Evolutionary conservation across 1,140 invertebrate genomes (phyloP), one percentile per base, ranked within the genome.

Genomic region (Diabrotica virgifera): DNA sequence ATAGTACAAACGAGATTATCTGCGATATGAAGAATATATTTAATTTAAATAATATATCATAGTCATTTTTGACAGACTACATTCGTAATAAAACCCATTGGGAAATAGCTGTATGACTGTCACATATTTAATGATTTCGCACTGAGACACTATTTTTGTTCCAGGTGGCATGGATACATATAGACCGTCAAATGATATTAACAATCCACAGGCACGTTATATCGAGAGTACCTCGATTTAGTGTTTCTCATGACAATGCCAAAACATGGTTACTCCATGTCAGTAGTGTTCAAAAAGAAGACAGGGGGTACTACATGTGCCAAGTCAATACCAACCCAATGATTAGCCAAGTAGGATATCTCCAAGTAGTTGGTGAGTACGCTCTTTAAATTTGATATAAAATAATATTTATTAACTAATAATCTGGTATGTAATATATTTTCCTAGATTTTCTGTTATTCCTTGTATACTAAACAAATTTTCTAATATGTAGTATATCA

Each of bases 301-400:
- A 95, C 80, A 84, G 92, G 52, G 93, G 93, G 8, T 93, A 92
- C 79, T 95, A 94, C 80, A 94, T 95, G 91, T 94, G 92, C 78
- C 91, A 94, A 84, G 89, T 97, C 61, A 97, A 96, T 79, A 95
- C 95, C n/a, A 93, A 94, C 76, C 95, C 95, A 0, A 96, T 97
- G 92, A 95, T 95, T 66, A 94, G 90, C 76, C 93, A 95, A 86
- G 91, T 95, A 8, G 95, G 94, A 62, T 95, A 93, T 78, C 85
- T 98, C 5, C 91, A 96, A 83, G 93, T 98, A 65, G 92, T 96
- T 56, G 94, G 95, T 97, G 79, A 89, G 90, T 85, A n/a, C 8
- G 6, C 40, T 5, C 2, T n/a, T 5, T 46, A 46, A 46, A 5
- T 46, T 46, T 46, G 3, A 6, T 46, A 8, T 46, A 46, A 46